Evolutionary conservation across 2,888 invertebrate genomes (phyloP), one percentile per base, ranked within the genome.

Genomic region (Anagyrus pseudococci): DNA sequence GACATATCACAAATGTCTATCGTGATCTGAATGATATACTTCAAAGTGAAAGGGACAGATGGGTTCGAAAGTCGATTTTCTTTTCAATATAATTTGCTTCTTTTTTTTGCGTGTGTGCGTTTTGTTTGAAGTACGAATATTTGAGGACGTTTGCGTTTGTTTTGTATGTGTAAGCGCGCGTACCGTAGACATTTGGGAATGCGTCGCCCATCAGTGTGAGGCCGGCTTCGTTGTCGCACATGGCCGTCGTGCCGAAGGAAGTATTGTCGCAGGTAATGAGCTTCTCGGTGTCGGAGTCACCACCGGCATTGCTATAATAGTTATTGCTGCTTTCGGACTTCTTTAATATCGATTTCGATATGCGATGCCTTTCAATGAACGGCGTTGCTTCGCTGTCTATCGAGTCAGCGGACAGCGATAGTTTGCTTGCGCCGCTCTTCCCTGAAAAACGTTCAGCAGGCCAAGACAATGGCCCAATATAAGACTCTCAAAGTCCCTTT

Each of bases 261-360:
- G 17, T 20, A 29, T 85, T 84, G 66, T 86, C 87, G 64, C 85
- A 82, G 59, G 85, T 86, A 72, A 91, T 87, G 52, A 91, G 84
- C 68, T 89, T 86, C 81, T 91, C 91, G 72, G 89, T 90, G 81
- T 92, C 91, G 60, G 89, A 89, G 81, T 92, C 91, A 64, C 83
- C 80, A 60, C 83, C 80, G 53, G 78, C 75, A 67, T 81, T 81
- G 65, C 72, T 73, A 62, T 76, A 75, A 66, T 78, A 81, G 70
- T 83, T 82, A 67, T 82, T 81, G 70, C 87, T 81, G 70, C 87
- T 83, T 72, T 89, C 89, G 52, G 90, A 89, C 80, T 90, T 91
- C 82, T 91, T 91, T 71, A 91, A 81, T 75, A 92, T 91, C 68
- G 91, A 91, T 79, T 89, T 91, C 62, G 90, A 89, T 71, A 88